A percentile compares a stretch with the other conserved stretches of the same genome.
Conservation (phyloP, 2,888 invertebrate species). For the Choreutis nemorana region DNA sequence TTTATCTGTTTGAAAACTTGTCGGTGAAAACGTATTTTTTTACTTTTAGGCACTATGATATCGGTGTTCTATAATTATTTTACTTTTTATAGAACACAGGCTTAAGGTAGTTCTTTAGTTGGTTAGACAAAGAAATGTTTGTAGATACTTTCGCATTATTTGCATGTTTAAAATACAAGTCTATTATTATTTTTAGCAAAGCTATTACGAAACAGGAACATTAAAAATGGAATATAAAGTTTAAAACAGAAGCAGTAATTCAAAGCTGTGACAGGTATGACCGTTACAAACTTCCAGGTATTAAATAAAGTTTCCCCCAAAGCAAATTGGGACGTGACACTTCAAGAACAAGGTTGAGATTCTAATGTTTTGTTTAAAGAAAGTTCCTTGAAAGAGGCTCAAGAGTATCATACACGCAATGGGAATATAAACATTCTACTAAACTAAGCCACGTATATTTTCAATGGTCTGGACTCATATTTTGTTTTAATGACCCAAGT, state of each 20-base stretch:
- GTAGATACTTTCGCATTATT: neutral
- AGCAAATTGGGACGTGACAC: slow-evolving; percentile 21
- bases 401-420: slow-evolving; percentile 33
- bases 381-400: slow-evolving; percentile 6
- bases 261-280: slow-evolving; percentile 39
- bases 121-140: too few species aligned
- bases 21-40: too few species aligned
- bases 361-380: slow-evolving; percentile 1
- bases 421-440: slow-evolving; percentile 41
- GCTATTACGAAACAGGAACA: neutral
- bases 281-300: slow-evolving; percentile 29
- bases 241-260: slow-evolving; percentile 28
- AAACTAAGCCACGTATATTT: slow-evolving; percentile 28
- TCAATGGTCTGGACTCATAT: slow-evolving; percentile 55
- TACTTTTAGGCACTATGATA: too few species aligned
- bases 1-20: too few species aligned
- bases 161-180: neutral
- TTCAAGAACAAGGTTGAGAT: too few species aligned
- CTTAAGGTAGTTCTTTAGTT: too few species aligned
- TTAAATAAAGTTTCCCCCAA: slow-evolving; percentile 3
- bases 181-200: neutral
- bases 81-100: too few species aligned
- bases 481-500: slow-evolving; percentile 56
- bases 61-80: too few species aligned
- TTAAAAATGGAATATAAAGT: slow-evolving; percentile 1